Evolutionary conservation across 2,797 vertebrate genomes (phyloP), one percentile per base, ranked within the genome.

Genomic region (Potorous gilbertii): DNA sequence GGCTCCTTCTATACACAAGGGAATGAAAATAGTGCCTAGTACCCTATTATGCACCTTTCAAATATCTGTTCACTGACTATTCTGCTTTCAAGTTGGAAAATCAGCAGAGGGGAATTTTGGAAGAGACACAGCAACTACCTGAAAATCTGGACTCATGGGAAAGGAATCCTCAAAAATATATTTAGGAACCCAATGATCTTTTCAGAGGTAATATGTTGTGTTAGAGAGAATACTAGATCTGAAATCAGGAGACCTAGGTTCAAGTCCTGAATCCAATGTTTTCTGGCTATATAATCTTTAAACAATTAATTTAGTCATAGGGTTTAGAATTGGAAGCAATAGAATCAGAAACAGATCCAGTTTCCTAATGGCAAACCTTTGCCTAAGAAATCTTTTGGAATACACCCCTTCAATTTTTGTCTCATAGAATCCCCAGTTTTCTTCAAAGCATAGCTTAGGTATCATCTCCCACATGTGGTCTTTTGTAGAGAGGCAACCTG

Each of bases 71-170:
- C 40, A 87, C 40, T 87, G 74, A 87, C 40, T 46, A 87, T 87
- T 87, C 40, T 87, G 57, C 56, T 90, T 93, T 54, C 50, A 90
- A 81, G n/a, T 40, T 66, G 56, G 29, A 40, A 18, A 94, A 90
- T 5, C 29, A 90, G 92, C 52, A 55, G 54, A 95, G 90, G 50
- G 55, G 56, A 55, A 92, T 34, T 66, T 59, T 54, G 46, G n/a
- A 12, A 29, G n/a, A 31, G 4, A 0, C 0, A 0, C 14, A 29
- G 2, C 12, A 29, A 46, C 50, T 91, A 91, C 24, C 40, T 46
- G 31, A 34, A 40, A 81, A 91, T 90, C 91, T 95, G 90, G 56
- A 16, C 54, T 94, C 31, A 92, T 62, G 56, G n/a, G 54, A 93
- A n/a, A 87, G 40, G 74, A 87, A 34, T 89, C 34, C 59, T 56